Evolutionary conservation across 1,140 invertebrate genomes (phyloP).

Genomic region (Plectus sambesii): DNA sequence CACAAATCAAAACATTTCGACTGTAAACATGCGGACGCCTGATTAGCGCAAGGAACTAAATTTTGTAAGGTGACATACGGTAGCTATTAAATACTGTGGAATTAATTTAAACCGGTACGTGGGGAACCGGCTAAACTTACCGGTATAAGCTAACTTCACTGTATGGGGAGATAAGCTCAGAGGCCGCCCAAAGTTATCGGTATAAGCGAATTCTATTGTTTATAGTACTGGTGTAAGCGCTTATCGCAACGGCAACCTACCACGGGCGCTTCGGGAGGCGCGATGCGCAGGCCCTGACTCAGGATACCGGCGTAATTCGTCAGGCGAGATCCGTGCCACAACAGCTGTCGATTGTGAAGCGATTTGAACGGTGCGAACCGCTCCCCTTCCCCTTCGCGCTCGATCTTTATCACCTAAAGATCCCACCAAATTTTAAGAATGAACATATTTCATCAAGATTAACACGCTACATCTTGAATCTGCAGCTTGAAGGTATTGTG

Average conservation of each 20-base stretch:
- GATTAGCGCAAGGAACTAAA: too few relatives aligned
- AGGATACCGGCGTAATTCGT: slow-evolving; percentile 92
- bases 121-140: too few relatives aligned
- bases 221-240: slow-evolving; percentile 2
- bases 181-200: too few relatives aligned
- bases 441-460: slow-evolving; percentile 16
- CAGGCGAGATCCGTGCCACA: slow-evolving; percentile 89
- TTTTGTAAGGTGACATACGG: too few relatives aligned
- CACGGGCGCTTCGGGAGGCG: slow-evolving; percentile 80
- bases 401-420: slow-evolving; percentile 62
- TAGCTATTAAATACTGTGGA: too few relatives aligned
- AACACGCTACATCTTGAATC: slow-evolving; percentile 59
- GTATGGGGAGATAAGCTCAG: too few relatives aligned
- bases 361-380: slow-evolving; percentile 70
- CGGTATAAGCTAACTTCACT: too few relatives aligned
- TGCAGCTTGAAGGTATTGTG: slow-evolving; percentile 65
- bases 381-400: slow-evolving; percentile 64
- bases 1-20: too few relatives aligned
- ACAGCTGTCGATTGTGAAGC: slow-evolving; percentile 67
- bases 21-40: too few relatives aligned
- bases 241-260: slow-evolving; percentile 23
- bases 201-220: too few relatives aligned
- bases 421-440: slow-evolving; percentile 12
- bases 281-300: slow-evolving; percentile 87
- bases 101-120: too few relatives aligned